These are phyloP conservation scores for Hemiprocne comata DNA, from an alignment of 2,113 vertebrate genomes.

Conservation along the genomic window DNA sequence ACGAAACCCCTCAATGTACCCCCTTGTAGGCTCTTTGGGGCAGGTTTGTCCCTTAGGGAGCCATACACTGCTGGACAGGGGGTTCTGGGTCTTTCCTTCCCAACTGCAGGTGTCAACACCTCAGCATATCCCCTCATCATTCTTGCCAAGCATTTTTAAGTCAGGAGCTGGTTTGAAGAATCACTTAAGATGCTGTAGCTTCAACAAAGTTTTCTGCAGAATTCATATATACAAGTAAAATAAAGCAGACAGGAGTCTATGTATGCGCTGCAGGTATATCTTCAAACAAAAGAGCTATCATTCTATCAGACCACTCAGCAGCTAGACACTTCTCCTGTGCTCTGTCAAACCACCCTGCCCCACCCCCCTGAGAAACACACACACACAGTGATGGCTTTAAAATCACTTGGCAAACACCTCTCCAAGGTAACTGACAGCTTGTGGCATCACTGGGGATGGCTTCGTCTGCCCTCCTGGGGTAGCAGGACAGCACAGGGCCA, in stretches of 20 bases:
- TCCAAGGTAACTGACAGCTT: background rate
- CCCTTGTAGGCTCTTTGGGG: background rate
- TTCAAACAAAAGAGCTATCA: background rate
- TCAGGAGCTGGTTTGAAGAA: background rate
- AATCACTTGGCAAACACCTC: background rate
- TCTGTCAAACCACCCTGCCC: background rate
- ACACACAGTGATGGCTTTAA: background rate
- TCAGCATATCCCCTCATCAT: too few species aligned
- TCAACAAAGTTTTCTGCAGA: background rate
- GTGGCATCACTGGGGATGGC: background rate
- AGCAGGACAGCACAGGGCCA: background rate
- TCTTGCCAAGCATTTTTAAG: background rate
- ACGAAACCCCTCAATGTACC: rapidly evolving
- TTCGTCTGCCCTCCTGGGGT: background rate
- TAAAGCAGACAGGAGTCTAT: background rate
- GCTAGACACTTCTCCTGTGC: background rate
- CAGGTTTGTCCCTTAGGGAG: background rate
- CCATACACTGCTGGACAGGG: rapidly evolving
- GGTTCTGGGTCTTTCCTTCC: background rate
- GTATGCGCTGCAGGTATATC: rapidly evolving
- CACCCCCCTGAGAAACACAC: rapidly evolving
- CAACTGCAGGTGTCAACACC: background rate
- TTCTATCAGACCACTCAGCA: background rate
- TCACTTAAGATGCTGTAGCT: background rate
- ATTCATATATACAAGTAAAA: background rate